These are phyloP conservation scores for Myrmecobius fasciatus DNA, from an alignment of 2,113 vertebrate species.

Conservation along the genomic window DNA sequence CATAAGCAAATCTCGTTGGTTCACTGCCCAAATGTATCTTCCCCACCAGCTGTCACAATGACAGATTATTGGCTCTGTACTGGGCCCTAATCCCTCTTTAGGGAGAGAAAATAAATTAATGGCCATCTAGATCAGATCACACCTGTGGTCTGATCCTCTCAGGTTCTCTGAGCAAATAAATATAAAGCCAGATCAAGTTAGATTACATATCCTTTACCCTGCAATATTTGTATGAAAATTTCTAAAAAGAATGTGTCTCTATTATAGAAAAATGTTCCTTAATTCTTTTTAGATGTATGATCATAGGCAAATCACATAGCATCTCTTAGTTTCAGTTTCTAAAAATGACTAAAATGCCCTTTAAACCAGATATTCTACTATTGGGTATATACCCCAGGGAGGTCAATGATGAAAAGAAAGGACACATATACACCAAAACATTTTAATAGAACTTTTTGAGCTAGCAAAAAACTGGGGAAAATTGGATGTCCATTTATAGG, in stretches of 20 bases:
- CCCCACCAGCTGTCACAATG: not conserved
- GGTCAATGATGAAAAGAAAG: not conserved
- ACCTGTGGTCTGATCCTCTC: not conserved
- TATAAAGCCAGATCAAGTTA: not conserved
- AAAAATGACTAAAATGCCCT: not conserved
- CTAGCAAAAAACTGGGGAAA: not conserved
- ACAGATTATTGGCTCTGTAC: not conserved
- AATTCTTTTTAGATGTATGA: not conserved
- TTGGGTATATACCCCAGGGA: not conserved
- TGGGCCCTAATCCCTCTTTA: not conserved
- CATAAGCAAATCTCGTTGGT: not conserved
- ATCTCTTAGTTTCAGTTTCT: not conserved
- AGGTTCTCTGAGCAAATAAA: not conserved
- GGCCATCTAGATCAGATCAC: not conserved
- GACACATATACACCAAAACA: not conserved
- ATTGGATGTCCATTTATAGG: not conserved
- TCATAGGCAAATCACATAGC: not conserved
- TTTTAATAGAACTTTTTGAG: not conserved
- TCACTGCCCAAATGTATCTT: not conserved
- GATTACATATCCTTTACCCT: not conserved
- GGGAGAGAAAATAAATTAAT: not conserved
- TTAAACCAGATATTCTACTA: not conserved
- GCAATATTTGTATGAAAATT: not conserved
- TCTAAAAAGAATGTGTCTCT: not conserved
- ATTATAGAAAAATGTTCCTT: not conserved